Percentiles rank a stretch among this genome's conserved stretches.
phyloP scores from a whole-genome alignment of 2,113 vertebrate genomes.

The Muscicapa adusta region DNA sequence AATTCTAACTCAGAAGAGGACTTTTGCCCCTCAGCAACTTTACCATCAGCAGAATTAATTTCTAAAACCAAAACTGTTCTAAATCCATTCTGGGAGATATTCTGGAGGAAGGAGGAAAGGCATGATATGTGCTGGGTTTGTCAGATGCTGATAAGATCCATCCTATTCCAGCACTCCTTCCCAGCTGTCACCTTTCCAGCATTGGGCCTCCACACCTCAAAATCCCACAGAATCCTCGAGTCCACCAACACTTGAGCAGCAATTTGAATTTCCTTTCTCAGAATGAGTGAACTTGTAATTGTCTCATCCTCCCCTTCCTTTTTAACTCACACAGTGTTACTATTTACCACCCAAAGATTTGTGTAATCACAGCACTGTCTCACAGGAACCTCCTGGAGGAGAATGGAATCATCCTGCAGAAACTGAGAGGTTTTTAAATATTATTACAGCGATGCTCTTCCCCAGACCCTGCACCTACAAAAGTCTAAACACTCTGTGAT shows the following conservation, averaged over 20 bases:
- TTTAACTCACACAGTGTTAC: not conserved
- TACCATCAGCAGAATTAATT: not conserved
- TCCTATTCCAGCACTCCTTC: not conserved
- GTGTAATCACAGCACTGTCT: not conserved
- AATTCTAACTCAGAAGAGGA: not conserved
- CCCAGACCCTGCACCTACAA: not conserved
- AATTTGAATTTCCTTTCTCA: not conserved
- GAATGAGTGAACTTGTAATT: not conserved
- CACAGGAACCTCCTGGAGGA: not conserved
- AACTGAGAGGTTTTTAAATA: not conserved
- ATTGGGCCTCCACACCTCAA: not conserved
- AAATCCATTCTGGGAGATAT: not conserved
- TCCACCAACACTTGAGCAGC: not conserved
- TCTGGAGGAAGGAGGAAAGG: not conserved
- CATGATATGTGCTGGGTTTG: not conserved
- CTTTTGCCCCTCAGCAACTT: not conserved
- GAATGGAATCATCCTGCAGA: not conserved
- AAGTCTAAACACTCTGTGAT: not conserved
- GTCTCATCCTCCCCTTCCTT: not conserved
- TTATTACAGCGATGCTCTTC: not conserved
- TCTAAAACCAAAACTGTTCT: not conserved
- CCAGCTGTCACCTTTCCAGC: not conserved
- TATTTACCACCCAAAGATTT: not conserved
- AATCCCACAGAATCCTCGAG: not conserved
- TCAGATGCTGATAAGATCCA: not conserved